phyloP scores from a whole-genome alignment of 2,797 vertebrate genomes.

The Tragopan temminckii region DNA sequence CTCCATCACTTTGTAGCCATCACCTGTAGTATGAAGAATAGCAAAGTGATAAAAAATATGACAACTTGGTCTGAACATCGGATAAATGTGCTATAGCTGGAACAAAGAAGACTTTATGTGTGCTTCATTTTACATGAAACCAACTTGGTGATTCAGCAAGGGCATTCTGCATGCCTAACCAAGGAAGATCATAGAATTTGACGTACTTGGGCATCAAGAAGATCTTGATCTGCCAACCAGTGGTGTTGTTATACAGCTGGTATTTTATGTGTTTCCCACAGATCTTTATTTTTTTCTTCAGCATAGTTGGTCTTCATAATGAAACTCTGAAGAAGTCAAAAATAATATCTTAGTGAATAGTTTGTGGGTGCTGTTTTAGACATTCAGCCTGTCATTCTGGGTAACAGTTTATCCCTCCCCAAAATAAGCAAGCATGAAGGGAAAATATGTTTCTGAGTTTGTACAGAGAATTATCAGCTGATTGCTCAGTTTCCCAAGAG shows the following conservation, averaged over 20 bases:
- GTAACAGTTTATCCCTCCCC: neutral
- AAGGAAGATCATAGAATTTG: neutral
- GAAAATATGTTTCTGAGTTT: neutral
- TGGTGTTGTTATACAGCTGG: neutral
- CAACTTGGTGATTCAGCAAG: neutral
- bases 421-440: neutral
- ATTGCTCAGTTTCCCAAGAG: neutral
- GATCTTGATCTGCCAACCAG: neutral
- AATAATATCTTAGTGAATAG: neutral
- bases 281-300: neutral
- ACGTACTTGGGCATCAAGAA: neutral
- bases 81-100: neutral
- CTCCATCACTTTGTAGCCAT: neutral
- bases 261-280: neutral
- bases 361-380: neutral
- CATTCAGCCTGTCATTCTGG: neutral
- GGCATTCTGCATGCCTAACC: accelerated
- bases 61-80: neutral
- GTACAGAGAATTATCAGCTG: neutral
- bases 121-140: neutral
- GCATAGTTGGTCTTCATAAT: neutral
- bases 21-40: neutral
- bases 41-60: neutral
- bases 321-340: neutral
- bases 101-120: accelerated